These are phyloP conservation scores for Exephanes ischioxanthus DNA, from an alignment of 2,888 invertebrate species.

Conservation along the genomic window DNA sequence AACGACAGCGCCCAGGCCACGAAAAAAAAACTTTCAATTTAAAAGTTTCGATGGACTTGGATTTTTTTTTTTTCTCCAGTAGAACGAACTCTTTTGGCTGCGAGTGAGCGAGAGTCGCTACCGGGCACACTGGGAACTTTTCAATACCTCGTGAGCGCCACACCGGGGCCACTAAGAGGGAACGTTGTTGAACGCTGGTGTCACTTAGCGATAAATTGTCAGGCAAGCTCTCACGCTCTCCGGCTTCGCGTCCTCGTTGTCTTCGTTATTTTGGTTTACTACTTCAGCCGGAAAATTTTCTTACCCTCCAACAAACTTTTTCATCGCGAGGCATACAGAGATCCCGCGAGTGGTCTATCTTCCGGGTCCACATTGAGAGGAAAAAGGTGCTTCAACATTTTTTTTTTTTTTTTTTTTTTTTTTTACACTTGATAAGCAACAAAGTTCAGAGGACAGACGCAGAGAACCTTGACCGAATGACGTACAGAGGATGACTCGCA, in stretches of 20 bases:
- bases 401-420: background rate
- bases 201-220: conserved; percentile 64
- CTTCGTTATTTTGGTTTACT: conserved; percentile 56
- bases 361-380: background rate
- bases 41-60: conserved; percentile 65
- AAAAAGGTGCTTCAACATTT: background rate
- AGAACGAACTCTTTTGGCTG: conserved; percentile 36
- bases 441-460: background rate
- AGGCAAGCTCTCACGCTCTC: conserved; percentile 22
- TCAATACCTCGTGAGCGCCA: conserved; percentile 56
- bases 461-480: conserved; percentile 30
- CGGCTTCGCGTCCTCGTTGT: conserved; percentile 11
- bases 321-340: background rate
- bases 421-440: background rate
- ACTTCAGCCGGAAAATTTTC: conserved; percentile 48
- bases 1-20: conserved; percentile 2
- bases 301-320: conserved; percentile 32
- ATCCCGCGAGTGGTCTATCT: background rate
- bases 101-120: conserved; percentile 8
- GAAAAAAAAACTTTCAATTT: conserved; percentile 62
- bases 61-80: conserved; percentile 55
- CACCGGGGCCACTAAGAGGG: conserved; percentile 47
- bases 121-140: conserved; percentile 61
- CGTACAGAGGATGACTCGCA: background rate
- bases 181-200: conserved; percentile 54